These are phyloP conservation scores for Xiphophorus birchmanni DNA, from an alignment of 2,797 vertebrate species.

Conservation along the genomic window DNA sequence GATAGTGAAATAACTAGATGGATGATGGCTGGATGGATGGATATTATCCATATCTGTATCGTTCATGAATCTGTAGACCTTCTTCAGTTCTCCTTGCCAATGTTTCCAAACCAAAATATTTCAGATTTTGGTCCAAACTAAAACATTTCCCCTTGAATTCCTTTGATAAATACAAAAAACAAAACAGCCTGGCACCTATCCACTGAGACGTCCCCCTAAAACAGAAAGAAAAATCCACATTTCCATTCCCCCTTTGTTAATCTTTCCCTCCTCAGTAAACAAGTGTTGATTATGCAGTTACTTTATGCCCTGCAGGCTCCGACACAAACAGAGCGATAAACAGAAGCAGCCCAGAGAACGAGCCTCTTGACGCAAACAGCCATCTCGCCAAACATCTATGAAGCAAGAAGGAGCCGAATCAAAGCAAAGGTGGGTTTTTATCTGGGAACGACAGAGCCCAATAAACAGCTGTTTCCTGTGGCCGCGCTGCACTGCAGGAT, in stretches of 20 bases:
- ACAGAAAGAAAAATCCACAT: slow-evolving; percentile 15
- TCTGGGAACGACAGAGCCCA: slow-evolving; percentile 57
- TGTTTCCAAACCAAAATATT: neutral
- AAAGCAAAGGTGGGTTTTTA: slow-evolving; percentile 60
- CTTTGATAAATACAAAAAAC: neutral
- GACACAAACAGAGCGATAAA: slow-evolving; percentile 57
- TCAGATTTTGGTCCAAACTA: neutral
- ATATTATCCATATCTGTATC: neutral
- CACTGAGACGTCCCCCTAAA: neutral
- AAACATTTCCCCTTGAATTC: neutral
- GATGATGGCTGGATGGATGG: too few relatives aligned
- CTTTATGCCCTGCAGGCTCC: slow-evolving; percentile 26
- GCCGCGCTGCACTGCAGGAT: slow-evolving; percentile 54
- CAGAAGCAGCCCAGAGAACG: slow-evolving; percentile 47
- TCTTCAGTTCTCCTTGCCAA: neutral
- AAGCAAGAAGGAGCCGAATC: slow-evolving; percentile 61
- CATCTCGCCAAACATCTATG: slow-evolving; percentile 68
- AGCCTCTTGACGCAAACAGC: slow-evolving; percentile 47
- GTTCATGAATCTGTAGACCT: neutral
- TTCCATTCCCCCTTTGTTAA: slow-evolving; percentile 42
- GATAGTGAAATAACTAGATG: too few relatives aligned
- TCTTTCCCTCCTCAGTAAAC: slow-evolving; percentile 28
- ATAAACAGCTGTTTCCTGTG: slow-evolving; percentile 63
- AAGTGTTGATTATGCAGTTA: slow-evolving; percentile 43
- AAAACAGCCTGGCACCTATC: neutral